These are phyloP conservation scores for Lontra canadensis DNA, from an alignment of 2,113 vertebrate species.

Conservation along the genomic window DNA sequence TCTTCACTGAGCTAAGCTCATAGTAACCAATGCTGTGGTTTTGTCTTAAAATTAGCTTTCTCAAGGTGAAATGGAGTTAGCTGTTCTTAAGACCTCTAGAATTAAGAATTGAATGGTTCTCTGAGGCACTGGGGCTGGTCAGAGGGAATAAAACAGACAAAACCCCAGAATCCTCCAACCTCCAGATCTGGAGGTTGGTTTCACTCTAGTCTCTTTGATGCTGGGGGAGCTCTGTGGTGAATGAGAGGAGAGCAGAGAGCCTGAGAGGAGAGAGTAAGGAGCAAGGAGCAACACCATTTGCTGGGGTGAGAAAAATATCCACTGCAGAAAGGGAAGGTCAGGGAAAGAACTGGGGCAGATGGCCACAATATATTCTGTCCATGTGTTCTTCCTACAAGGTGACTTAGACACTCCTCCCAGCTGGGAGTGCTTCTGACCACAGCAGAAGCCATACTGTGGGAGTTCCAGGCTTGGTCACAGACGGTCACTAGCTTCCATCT, in stretches of 20 bases:
- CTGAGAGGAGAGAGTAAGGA: not conserved
- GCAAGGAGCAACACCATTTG: not conserved
- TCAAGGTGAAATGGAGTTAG: slow-evolving; percentile 60
- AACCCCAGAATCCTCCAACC: not conserved
- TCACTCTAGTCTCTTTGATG: not conserved
- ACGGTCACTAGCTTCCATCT: not conserved
- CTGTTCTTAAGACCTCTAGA: slow-evolving; percentile 53
- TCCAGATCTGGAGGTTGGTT: not conserved
- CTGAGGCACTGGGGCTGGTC: not conserved
- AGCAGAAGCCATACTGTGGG: not conserved
- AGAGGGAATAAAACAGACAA: not conserved
- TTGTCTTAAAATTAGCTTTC: slow-evolving; percentile 73
- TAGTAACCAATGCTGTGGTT: slow-evolving; percentile 30
- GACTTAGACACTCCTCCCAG: not conserved
- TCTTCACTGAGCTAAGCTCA: slow-evolving; percentile 59
- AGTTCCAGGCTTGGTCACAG: not conserved
- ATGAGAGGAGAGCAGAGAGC: not conserved
- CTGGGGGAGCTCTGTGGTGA: not conserved
- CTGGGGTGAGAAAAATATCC: not conserved
- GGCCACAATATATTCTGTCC: not conserved
- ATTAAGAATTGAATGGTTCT: slow-evolving; percentile 43
- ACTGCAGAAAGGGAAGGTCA: not conserved
- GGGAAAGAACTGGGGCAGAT: not conserved
- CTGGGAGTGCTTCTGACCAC: not conserved
- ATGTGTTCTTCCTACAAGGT: not conserved